These are phyloP conservation scores for Pasiphila rectangulata DNA, from an alignment of 2,888 invertebrate genomes.

Conservation along the genomic window DNA sequence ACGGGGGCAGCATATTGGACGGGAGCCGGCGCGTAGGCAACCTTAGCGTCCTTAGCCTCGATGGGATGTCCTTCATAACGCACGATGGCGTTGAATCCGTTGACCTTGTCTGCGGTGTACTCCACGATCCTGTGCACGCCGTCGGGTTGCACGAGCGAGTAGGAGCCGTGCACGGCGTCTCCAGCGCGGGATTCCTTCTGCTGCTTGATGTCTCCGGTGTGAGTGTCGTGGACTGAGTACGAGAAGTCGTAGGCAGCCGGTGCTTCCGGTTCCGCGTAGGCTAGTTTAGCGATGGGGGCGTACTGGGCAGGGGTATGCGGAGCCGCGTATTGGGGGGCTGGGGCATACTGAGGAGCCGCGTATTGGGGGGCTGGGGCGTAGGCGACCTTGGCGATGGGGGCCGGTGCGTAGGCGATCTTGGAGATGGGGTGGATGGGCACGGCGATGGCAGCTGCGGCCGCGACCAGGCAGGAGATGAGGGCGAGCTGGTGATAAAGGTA, in stretches of 20 bases:
- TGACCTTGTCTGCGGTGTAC: constrained; percentile 64
- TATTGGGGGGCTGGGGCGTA: constrained; percentile 13
- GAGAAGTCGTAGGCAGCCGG: constrained; percentile 70
- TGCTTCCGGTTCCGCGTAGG: constrained; percentile 57
- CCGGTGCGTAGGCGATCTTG: constrained; percentile 24
- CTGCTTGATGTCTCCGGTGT: constrained; percentile 71
- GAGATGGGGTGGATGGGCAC: constrained; percentile 38
- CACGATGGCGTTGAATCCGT: constrained; percentile 73
- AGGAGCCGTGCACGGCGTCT: constrained; percentile 68
- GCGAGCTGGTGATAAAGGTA: constrained; percentile 44
- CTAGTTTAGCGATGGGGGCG: constrained; percentile 54
- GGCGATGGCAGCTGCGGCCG: constrained; percentile 49
- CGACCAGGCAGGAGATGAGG: constrained; percentile 48
- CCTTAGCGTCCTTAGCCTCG: constrained; percentile 38
- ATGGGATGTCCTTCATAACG: constrained; percentile 66
- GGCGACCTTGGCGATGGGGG: constrained; percentile 15
- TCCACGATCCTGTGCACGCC: constrained; percentile 70
- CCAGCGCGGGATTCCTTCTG: constrained; percentile 70
- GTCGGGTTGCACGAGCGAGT: constrained; percentile 75
- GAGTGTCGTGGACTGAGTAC: constrained; percentile 69
- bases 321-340: constrained; percentile 17
- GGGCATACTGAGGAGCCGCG: constrained; percentile 24
- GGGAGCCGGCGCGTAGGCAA: constrained; percentile 38
- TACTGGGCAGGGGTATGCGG: constrained; percentile 20
- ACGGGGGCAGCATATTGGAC: constrained; percentile 38